Base-by-base conservation (phyloP, 2,888 invertebrate genomes). In the Caenorhabditis parvicauda region DNA sequence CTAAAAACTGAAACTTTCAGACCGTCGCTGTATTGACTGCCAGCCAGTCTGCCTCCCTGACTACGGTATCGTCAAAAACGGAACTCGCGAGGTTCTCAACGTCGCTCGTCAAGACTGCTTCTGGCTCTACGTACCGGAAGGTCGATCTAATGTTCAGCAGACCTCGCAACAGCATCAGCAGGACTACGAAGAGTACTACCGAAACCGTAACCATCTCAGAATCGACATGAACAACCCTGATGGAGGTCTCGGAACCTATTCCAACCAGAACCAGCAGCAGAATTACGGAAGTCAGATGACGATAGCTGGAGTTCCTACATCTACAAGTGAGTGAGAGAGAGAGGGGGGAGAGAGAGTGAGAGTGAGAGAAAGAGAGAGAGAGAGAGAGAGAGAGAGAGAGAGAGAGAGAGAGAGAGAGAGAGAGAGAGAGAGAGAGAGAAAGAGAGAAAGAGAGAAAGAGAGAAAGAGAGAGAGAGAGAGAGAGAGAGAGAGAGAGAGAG, bases 111-210 rank as follows among this genome's bases (percentile, higher is more conserved):
- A 72, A 17, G 58, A 71, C 58, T 79, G 79, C 54, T 79, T 79
- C 69, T 70, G 76, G 52, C 59, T 79, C 21, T 79, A 76, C 42
- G 77, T 79, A 6, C 77, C 79, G 6, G 79, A 79, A 44, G 80
- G 79, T 77, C 56, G 76, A 25, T 59, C 63, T 6, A 80, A 64
- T 46, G 77, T 78, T 1, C 75, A 75, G 42, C 59, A 67, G 6
- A 66, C 64, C 43, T 61, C 64, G 7, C 70, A 72, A 22, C 75
- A 75, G 69, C 72, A 75, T 44, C 74, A 74, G 42, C 67, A 63
- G 5, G 74, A 75, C 54, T 74, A 70, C 38, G 72, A 74, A 48
- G 52, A 57, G 9, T 74, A 68, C 50, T 74, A 74, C 53, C 70
- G 68, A 14, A 67, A 61, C 39, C 56, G 69, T 14, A n/a, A n/a